Percentiles rank a stretch among this genome's conserved stretches.
These are phyloP conservation scores for Musca vetustissima DNA, from an alignment of 1,140 invertebrate species.

Conservation along the genomic window DNA sequence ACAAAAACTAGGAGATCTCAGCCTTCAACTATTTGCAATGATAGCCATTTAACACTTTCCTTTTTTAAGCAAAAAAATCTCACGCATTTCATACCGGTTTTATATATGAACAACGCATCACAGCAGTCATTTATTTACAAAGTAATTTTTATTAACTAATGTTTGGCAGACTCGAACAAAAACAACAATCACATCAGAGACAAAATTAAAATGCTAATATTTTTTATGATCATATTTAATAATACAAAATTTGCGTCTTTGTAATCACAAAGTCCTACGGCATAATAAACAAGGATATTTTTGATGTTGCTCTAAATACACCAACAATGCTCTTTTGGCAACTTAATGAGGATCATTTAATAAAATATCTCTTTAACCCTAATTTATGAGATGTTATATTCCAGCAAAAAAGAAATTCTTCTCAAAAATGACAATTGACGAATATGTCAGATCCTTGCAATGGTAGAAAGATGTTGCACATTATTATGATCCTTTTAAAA, in stretches of 20 bases:
- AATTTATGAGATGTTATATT: conserved; percentile 10
- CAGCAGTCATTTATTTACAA: background rate
- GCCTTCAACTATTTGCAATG: too few species aligned
- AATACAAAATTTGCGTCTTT: conserved; percentile 2
- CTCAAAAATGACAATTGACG: conserved; percentile 8
- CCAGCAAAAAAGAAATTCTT: background rate
- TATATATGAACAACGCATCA: background rate
- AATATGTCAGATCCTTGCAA: background rate
- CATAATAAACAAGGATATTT: too few species aligned
- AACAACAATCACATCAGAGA: too few species aligned
- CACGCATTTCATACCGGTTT: conserved; percentile 14
- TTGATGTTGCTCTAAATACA: background rate
- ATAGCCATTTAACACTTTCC: too few species aligned
- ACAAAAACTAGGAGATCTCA: too few species aligned
- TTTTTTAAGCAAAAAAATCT: background rate
- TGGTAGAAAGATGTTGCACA: too few species aligned
- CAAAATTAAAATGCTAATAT: background rate
- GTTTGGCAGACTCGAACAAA: too few species aligned
- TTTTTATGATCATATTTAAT: background rate
- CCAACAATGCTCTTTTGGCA: background rate
- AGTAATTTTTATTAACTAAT: conserved; percentile 1
- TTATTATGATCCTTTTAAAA: too few species aligned
- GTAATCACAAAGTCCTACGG: too few species aligned
- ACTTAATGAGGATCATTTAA: conserved; percentile 19
- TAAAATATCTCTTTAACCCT: conserved; percentile 14